These are phyloP conservation scores for Smithornis capensis DNA, from an alignment of 2,113 vertebrate genomes.

Conservation along the genomic window DNA sequence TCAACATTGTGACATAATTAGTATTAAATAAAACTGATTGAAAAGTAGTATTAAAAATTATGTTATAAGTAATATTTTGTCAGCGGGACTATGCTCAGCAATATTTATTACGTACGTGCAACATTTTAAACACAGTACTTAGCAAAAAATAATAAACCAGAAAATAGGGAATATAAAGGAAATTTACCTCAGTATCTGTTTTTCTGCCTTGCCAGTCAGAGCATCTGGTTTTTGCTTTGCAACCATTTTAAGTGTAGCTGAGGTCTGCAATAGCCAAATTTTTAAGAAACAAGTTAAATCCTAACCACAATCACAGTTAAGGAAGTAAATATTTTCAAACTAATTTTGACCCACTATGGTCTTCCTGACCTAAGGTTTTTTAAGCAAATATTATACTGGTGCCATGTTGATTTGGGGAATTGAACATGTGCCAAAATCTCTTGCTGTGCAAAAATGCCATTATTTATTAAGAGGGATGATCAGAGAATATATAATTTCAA, in stretches of 20 bases:
- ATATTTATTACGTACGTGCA: not conserved
- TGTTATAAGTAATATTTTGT: not conserved
- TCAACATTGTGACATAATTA: not conserved
- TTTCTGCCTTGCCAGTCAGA: slow-evolving; percentile 29
- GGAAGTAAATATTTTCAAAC: not conserved
- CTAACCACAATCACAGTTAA: not conserved
- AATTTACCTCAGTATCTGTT: slow-evolving; percentile 52
- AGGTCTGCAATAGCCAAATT: slow-evolving; percentile 52
- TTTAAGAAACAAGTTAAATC: slow-evolving; percentile 19
- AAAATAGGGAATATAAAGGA: not conserved
- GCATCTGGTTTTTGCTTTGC: slow-evolving; percentile 26
- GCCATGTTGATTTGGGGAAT: not conserved
- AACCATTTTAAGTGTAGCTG: slow-evolving; percentile 25
- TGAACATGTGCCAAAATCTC: not conserved
- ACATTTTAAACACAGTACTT: not conserved
- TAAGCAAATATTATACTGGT: not conserved
- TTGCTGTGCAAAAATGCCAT: not conserved
- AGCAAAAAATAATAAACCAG: not conserved
- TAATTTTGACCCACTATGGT: not conserved
- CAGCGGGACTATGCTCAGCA: not conserved
- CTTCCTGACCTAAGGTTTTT: not conserved
- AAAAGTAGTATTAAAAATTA: not conserved
- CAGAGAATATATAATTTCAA: not conserved
- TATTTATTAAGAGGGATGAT: not conserved
- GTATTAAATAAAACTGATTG: not conserved